Evolutionary conservation across 2,113 vertebrate genomes (phyloP), one percentile per base, ranked within the genome.

Genomic region (Odontophorus gujanensis): DNA sequence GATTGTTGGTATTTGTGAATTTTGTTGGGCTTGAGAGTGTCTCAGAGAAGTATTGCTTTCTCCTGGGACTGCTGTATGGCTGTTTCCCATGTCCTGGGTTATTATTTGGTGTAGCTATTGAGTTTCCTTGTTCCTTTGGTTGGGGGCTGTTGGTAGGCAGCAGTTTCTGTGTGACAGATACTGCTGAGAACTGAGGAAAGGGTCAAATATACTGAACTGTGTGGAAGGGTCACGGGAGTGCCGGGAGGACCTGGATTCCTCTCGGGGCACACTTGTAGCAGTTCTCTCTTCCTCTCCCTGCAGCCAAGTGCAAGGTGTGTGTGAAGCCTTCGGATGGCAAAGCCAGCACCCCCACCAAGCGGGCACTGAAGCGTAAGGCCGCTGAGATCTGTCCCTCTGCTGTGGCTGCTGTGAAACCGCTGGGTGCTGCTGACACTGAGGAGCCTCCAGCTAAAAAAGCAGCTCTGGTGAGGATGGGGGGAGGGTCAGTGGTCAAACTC

Each of bases 371-470:
- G 85, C 97, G 98, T 17, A 99, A 97, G 81, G 96, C 96, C 2
- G 58, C 91, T 0, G 98, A 98, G 73, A 81, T 86, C 2, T 95
- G 91, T 34, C 95, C 97, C 8, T 98, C 98, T n/a, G 98, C 98
- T 2, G 95, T 99, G 30, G 98, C 98, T 13, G 98, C 98, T 7
- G 99, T 99, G 57, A 99, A 98, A 90, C 99, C 99, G 0, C 90
- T 99, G 25, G 98, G 95, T 80, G 74, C 97, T 47, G 8, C 94
- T 22, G 68, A 69, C 24, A 57, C 2, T 0, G 85, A 63, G 87
- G 94, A 96, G 15, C 93, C 73, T 48, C 21, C 97, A 6, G 55
- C 95, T 82, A 97, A 95, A 43, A 97, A 71, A 77, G 92, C 92
- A 36, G 92, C 95, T 30, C 5, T 93, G 97, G 98, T 98, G 65